Percentiles rank a stretch among this genome's conserved stretches.
phyloP scores from a whole-genome alignment of 2,113 vertebrate genomes.

The Oryctolagus cuniculus region DNA sequence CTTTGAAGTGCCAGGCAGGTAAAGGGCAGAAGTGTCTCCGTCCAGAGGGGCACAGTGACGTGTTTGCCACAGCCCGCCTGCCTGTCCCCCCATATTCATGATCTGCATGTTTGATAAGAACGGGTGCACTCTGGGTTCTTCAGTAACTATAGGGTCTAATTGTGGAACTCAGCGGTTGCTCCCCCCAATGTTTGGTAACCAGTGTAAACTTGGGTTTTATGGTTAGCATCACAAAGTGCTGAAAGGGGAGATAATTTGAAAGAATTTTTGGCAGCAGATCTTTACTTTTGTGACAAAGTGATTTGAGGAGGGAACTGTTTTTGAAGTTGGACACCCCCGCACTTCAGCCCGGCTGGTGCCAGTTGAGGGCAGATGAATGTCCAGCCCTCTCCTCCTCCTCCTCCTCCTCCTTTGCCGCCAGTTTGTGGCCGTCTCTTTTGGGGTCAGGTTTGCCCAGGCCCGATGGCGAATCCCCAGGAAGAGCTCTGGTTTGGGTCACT shows the following conservation, averaged over 20 bases:
- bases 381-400: neutral
- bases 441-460: neutral
- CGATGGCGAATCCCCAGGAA: neutral
- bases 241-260: neutral
- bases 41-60: neutral
- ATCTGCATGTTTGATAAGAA: neutral
- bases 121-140: neutral
- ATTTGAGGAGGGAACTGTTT: neutral
- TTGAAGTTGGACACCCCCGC: neutral
- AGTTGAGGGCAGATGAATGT: accelerated
- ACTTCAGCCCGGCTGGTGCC: neutral
- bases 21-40: neutral
- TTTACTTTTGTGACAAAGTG: neutral
- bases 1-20: neutral
- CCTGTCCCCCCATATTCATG: accelerated
- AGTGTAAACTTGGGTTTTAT: accelerated
- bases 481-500: neutral
- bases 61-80: neutral
- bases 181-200: accelerated
- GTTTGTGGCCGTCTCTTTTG: neutral
- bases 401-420: neutral
- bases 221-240: neutral
- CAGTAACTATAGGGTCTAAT: neutral
- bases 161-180: neutral
- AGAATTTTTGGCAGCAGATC: neutral